A percentile compares a stretch with the other conserved stretches of the same genome.
These are phyloP conservation scores for Hanleya hanleyi DNA, from an alignment of 2,888 invertebrate genomes.

Conservation along the genomic window DNA sequence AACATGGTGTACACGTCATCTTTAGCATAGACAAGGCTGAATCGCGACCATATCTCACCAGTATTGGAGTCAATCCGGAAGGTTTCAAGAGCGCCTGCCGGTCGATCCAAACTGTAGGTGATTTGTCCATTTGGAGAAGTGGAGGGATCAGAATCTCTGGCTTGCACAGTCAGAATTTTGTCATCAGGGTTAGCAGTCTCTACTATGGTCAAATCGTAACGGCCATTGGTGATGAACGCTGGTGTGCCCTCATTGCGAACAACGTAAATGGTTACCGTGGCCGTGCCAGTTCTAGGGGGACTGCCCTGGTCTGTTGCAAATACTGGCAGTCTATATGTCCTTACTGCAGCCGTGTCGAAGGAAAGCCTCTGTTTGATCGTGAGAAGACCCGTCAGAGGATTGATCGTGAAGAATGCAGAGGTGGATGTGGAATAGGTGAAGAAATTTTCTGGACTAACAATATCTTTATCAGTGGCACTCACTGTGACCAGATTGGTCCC, in stretches of 20 bases:
- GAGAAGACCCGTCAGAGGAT: slow-evolving; percentile 53
- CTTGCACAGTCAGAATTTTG: slow-evolving; percentile 45
- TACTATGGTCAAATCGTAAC: slow-evolving; percentile 52
- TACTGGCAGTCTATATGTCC: slow-evolving; percentile 43
- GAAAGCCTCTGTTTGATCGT: slow-evolving; percentile 48
- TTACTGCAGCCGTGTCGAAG: slow-evolving; percentile 18
- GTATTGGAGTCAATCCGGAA: slow-evolving; percentile 44
- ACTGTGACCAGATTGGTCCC: slow-evolving; percentile 20
- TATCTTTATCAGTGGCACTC: slow-evolving; percentile 41
- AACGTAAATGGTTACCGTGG: slow-evolving; percentile 54
- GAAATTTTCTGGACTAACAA: background rate
- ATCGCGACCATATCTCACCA: slow-evolving; percentile 41
- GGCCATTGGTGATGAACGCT: slow-evolving; percentile 34
- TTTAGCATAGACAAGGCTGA: slow-evolving; percentile 45
- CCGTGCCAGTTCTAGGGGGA: slow-evolving; percentile 43
- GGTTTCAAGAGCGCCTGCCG: slow-evolving; percentile 22
- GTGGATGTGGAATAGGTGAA: background rate
- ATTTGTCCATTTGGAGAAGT: slow-evolving; percentile 42
- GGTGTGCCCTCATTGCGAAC: slow-evolving; percentile 64
- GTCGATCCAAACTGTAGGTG: slow-evolving; percentile 36
- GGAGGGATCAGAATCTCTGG: slow-evolving; percentile 38
- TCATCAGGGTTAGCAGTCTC: slow-evolving; percentile 49
- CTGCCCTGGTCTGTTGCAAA: slow-evolving; percentile 53
- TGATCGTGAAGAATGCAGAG: slow-evolving; percentile 86
- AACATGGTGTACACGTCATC: slow-evolving; percentile 32